Conservation (phyloP, 2,888 invertebrate species). For the Sialis fuliginosa region DNA sequence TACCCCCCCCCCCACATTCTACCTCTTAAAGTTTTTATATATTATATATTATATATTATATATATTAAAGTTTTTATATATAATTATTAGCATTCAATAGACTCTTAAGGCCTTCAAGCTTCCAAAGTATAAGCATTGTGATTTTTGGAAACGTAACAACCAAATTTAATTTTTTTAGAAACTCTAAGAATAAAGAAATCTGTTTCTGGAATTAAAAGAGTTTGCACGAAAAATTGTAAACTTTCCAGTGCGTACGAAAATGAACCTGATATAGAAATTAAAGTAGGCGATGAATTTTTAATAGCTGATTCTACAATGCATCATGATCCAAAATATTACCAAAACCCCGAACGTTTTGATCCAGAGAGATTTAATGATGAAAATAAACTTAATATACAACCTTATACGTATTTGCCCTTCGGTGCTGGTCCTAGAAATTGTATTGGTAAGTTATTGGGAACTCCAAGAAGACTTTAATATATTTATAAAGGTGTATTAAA, state of each 20-base stretch:
- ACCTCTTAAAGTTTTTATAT: no score
- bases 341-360: slow-evolving; percentile 27
- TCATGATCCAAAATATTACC: slow-evolving; percentile 23
- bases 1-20: no score
- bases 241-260: no score
- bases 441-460: no score
- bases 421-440: slow-evolving; percentile 34
- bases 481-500: no score
- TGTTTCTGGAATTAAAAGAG: slow-evolving; percentile 28
- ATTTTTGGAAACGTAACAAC: no score
- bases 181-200: slow-evolving; percentile 31
- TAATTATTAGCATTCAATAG: no score
- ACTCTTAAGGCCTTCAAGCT: no score
- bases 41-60: no score
- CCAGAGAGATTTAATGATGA: slow-evolving; percentile 25
- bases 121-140: no score
- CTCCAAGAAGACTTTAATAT: no score
- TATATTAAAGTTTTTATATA: no score
- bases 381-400: slow-evolving; percentile 24
- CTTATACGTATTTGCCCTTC: slow-evolving; percentile 32
- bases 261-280: slow-evolving; percentile 16
- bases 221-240: slow-evolving; percentile 28
- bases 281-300: slow-evolving; percentile 17
- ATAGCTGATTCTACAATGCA: slow-evolving; percentile 24
- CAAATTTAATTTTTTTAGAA: slow-evolving; percentile 20